Evolutionary conservation across 2,888 invertebrate species (phyloP).

Genomic region (Clivina fossor): DNA sequence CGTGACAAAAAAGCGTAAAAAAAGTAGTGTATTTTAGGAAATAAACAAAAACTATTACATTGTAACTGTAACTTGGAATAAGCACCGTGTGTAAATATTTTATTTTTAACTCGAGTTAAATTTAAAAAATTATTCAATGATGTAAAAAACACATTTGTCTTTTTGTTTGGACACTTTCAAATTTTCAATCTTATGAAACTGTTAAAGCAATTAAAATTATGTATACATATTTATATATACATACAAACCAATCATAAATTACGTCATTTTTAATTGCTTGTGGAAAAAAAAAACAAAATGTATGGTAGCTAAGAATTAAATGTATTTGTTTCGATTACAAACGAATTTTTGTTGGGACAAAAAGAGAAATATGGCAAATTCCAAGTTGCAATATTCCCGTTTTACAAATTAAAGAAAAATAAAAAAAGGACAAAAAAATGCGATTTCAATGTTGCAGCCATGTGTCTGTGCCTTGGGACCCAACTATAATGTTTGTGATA

Average conservation of each 20-base stretch:
- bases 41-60: too few species aligned
- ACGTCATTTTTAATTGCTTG: not conserved
- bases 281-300: not conserved
- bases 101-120: not conserved
- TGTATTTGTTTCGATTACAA: not conserved
- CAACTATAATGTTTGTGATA: constrained; percentile 52
- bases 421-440: constrained; percentile 37
- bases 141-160: not conserved
- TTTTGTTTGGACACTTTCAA: not conserved
- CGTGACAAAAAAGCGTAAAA: constrained; percentile 22
- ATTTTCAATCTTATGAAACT: not conserved
- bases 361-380: not conserved
- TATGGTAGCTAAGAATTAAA: too few species aligned
- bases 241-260: not conserved
- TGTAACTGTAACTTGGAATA: constrained; percentile 17
- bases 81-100: not conserved
- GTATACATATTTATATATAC: too few species aligned
- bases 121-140: not conserved
- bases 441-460: constrained; percentile 51
- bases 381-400: constrained; percentile 22
- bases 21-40: constrained; percentile 13
- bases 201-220: too few species aligned
- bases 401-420: constrained; percentile 6
- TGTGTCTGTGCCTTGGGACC: constrained; percentile 53
- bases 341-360: not conserved